Evolutionary conservation across 1,140 invertebrate genomes (phyloP).

Genomic region (Trichonephila clavata): DNA sequence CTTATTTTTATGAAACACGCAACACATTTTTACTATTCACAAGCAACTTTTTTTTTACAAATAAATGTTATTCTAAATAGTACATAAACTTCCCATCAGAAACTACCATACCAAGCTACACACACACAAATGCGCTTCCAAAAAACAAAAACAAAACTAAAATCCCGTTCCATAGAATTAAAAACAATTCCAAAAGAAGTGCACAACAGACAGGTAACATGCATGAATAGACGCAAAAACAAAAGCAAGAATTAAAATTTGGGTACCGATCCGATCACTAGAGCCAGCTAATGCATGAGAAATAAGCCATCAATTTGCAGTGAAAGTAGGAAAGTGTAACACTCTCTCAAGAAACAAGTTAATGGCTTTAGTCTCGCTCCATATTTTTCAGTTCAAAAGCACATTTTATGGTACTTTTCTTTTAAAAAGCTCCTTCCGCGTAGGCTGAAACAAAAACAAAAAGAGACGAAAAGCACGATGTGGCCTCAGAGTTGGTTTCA

Average conservation of each 20-base stretch:
- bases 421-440: neutral
- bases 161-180: too few relatives aligned
- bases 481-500: neutral
- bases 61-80: too few relatives aligned
- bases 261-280: neutral
- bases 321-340: slow-evolving; percentile 51
- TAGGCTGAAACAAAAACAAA: neutral
- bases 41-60: too few relatives aligned
- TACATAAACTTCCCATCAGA: too few relatives aligned
- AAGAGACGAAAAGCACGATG: neutral
- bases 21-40: too few relatives aligned
- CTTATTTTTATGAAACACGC: too few relatives aligned
- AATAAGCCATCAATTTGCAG: neutral
- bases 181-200: too few relatives aligned
- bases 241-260: neutral
- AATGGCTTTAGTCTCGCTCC: slow-evolving; percentile 21
- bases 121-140: too few relatives aligned
- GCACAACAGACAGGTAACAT: neutral
- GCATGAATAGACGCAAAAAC: neutral
- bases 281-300: neutral
- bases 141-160: too few relatives aligned
- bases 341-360: neutral
- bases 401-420: neutral
- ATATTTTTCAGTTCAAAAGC: neutral
- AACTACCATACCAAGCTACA: too few relatives aligned